Percentiles rank a stretch among this genome's conserved stretches.
Conservation (phyloP, 2,113 vertebrate species). For the Cyprinodon tularosa region DNA sequence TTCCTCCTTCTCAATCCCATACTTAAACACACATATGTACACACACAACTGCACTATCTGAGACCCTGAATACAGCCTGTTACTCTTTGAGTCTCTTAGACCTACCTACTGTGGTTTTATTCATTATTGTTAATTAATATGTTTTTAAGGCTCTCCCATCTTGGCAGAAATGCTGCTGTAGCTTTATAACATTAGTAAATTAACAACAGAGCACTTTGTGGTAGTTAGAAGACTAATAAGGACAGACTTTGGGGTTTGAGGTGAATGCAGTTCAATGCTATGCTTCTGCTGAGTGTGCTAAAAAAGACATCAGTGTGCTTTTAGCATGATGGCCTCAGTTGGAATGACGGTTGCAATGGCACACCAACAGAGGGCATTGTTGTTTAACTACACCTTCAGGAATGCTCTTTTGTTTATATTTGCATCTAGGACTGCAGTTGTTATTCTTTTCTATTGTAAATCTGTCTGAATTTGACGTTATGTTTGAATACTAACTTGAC, state of each 20-base stretch:
- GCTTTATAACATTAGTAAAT: conserved; percentile 72
- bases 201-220: conserved; percentile 67
- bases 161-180: conserved; percentile 59
- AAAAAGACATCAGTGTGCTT: conserved; percentile 56
- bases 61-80: conserved; percentile 39
- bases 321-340: conserved; percentile 58
- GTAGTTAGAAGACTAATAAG: conserved; percentile 74
- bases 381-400: conserved; percentile 69
- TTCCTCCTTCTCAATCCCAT: conserved; percentile 33
- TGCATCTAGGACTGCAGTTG: conserved; percentile 51
- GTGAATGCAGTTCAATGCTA: conserved; percentile 79
- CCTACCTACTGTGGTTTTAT: conserved; percentile 67
- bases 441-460: conserved; percentile 49
- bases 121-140: conserved; percentile 74
- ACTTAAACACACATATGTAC: conserved; percentile 1
- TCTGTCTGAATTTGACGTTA: conserved; percentile 53
- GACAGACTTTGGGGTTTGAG: conserved; percentile 73
- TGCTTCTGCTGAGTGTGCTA: conserved; percentile 79
- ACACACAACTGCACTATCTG: conserved; percentile 8
- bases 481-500: conserved; percentile 53
- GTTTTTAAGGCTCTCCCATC: conserved; percentile 60
- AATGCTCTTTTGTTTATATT: conserved; percentile 63
- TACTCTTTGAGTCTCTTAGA: conserved; percentile 54
- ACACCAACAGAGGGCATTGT: conserved; percentile 79
- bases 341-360: conserved; percentile 31